Evolutionary conservation across 1,140 invertebrate species (phyloP).

Genomic region (Saccostrea glomerata): DNA sequence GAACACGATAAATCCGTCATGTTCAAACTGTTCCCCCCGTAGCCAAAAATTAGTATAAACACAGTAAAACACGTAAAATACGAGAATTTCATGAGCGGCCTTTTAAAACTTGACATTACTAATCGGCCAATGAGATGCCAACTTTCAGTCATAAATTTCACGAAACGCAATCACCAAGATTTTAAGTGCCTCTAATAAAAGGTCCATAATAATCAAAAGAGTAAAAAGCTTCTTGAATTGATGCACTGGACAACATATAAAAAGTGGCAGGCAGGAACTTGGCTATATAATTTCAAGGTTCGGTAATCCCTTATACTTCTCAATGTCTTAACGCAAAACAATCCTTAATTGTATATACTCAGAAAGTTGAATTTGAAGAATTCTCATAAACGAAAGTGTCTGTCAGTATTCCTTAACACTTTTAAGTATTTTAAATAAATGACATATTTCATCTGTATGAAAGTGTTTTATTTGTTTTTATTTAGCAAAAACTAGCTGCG

Average conservation of each 20-base stretch:
- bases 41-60: slow-evolving; percentile 28
- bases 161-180: background rate
- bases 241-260: background rate
- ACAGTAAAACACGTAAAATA: slow-evolving; percentile 7
- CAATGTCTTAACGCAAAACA: too few species aligned
- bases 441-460: too few species aligned
- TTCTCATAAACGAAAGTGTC: too few species aligned
- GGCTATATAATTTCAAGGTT: too few species aligned
- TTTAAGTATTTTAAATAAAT: too few species aligned
- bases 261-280: background rate
- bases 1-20: slow-evolving; percentile 17
- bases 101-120: slow-evolving; percentile 18
- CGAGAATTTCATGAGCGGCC: background rate
- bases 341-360: too few species aligned
- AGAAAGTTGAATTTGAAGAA: too few species aligned
- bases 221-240: background rate
- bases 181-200: background rate
- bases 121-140: background rate
- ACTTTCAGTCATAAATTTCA: slow-evolving; percentile 17
- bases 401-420: too few species aligned
- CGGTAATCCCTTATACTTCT: too few species aligned
- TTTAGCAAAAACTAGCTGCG: too few species aligned
- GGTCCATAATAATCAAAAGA: background rate
- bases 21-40: slow-evolving; percentile 2
- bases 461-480: too few species aligned